phyloP scores from a whole-genome alignment of 2,888 invertebrate species.

The Coecobrya sp. region DNA sequence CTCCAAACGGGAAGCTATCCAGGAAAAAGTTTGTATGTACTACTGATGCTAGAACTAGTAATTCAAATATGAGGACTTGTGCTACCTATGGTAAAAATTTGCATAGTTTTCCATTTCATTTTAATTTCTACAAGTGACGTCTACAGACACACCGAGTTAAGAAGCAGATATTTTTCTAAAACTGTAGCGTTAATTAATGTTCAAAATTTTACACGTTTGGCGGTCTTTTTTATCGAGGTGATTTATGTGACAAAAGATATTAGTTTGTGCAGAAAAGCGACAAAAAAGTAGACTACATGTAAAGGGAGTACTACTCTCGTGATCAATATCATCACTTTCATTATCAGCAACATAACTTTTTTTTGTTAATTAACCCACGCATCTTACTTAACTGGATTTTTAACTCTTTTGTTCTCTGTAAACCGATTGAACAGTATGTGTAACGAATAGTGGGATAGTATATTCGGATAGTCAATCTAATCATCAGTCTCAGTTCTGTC shows the following conservation, averaged over 20 bases:
- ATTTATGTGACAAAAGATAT: constrained; percentile 2
- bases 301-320: not conserved
- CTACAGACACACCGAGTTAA: not conserved
- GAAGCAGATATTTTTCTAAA: not conserved
- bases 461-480: constrained; percentile 37
- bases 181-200: not conserved
- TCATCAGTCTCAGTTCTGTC: constrained; percentile 63
- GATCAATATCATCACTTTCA: not conserved
- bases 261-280: not conserved
- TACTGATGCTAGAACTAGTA: constrained; percentile 20
- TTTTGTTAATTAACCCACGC: not conserved
- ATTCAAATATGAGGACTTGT: constrained; percentile 15
- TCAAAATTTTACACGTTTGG: not conserved
- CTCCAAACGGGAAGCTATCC: constrained; percentile 34
- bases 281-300: not conserved
- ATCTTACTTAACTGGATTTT: not conserved
- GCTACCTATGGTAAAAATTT: constrained; percentile 46
- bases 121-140: constrained; percentile 60
- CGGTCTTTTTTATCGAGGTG: not conserved
- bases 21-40: constrained; percentile 20
- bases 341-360: constrained; percentile 22
- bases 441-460: not conserved
- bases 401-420: not conserved
- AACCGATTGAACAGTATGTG: constrained; percentile 32
- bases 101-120: constrained; percentile 45